Conservation (phyloP, 2,113 vertebrate genomes). For the Origma solitaria region DNA sequence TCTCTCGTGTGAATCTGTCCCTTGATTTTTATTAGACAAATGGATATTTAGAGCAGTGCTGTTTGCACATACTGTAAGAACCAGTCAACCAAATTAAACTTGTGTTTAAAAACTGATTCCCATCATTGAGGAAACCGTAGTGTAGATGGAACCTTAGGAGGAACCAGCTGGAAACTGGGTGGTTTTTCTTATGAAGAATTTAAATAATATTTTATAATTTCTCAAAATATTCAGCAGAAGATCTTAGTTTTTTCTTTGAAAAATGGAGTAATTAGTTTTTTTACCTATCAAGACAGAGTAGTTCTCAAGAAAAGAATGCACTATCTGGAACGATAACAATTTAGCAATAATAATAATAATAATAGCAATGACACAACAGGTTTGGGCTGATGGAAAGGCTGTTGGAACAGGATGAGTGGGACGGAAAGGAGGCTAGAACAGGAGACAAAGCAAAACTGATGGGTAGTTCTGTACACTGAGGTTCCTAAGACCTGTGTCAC, state of each 20-base stretch:
- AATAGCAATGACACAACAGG: not conserved
- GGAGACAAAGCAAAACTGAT: not conserved
- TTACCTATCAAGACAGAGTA: not conserved
- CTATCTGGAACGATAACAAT: not conserved
- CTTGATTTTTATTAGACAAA: not conserved
- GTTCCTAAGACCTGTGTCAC: not conserved
- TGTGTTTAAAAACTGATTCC: not conserved
- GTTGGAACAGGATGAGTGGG: not conserved
- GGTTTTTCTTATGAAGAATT: not conserved
- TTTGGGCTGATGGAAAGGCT: not conserved
- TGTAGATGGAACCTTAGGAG: not conserved
- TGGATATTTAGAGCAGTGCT: not conserved
- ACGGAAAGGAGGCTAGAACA: not conserved
- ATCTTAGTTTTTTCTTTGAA: not conserved
- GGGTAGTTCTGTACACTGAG: not conserved
- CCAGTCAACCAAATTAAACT: not conserved
- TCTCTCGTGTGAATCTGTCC: not conserved
- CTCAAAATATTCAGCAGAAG: not conserved
- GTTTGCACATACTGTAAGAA: not conserved
- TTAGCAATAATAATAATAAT: not conserved
- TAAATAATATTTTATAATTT: not conserved
- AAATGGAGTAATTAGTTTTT: not conserved
- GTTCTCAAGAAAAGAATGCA: not conserved
- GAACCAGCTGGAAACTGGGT: not conserved
- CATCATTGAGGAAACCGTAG: not conserved